These are phyloP conservation scores for Cynocephalus volans DNA, from an alignment of 2,113 vertebrate species.

Conservation along the genomic window DNA sequence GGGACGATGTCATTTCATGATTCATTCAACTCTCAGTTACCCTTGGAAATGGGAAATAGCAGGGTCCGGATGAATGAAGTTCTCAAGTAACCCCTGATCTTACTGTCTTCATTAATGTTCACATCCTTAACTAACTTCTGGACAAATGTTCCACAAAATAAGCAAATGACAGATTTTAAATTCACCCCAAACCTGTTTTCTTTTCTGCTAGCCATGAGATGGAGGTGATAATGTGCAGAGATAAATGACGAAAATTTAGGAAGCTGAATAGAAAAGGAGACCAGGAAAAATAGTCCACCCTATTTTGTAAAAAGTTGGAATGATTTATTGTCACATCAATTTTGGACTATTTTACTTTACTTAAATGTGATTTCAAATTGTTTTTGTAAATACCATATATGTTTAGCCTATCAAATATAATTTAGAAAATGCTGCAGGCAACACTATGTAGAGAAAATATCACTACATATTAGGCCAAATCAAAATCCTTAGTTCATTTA, in stretches of 20 bases:
- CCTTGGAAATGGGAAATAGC: slow-evolving; percentile 68
- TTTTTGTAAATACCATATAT: background rate
- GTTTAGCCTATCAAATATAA: background rate
- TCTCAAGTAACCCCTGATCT: slow-evolving; percentile 8
- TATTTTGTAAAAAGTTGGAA: background rate
- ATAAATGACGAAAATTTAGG: background rate
- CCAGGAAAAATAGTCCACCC: background rate
- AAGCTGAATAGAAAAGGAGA: background rate
- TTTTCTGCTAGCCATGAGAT: background rate
- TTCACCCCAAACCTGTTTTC: background rate
- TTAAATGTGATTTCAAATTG: background rate
- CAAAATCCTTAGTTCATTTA: background rate
- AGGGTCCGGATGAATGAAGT: slow-evolving; percentile 16
- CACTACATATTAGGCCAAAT: background rate
- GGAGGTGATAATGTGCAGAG: background rate
- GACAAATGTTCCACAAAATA: background rate
- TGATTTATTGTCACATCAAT: background rate
- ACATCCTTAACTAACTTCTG: slow-evolving; percentile 44
- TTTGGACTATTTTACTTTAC: background rate
- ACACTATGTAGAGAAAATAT: background rate
- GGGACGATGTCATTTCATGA: slow-evolving; percentile 67
- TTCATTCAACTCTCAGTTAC: slow-evolving; percentile 79
- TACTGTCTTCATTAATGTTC: slow-evolving; percentile 28
- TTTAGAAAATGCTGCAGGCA: background rate
- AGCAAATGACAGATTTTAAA: slow-evolving; percentile 42